Conservation (phyloP, 2,797 vertebrate genomes). For the Silurus lanzhouensis region DNA sequence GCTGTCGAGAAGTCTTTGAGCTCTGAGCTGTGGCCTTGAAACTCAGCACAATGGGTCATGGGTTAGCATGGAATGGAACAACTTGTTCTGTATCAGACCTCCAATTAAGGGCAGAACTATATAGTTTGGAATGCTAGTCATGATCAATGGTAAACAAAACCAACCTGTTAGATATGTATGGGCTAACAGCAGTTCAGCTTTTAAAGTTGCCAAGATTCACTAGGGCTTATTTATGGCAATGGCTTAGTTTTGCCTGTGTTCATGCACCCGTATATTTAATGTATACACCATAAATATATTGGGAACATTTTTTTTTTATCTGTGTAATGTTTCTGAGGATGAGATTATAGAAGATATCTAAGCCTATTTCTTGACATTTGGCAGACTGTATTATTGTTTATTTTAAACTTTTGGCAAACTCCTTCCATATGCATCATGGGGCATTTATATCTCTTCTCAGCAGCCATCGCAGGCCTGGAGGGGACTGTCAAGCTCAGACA, state of each 20-base stretch:
- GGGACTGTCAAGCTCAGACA: slow-evolving; percentile 38
- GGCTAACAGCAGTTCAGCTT: background rate
- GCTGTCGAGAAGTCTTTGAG: background rate
- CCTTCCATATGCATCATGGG: slow-evolving; percentile 5
- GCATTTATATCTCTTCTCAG: slow-evolving; percentile 31
- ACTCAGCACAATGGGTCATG: slow-evolving; percentile 17
- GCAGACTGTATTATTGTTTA: too few species aligned
- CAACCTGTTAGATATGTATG: background rate
- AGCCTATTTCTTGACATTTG: background rate
- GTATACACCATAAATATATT: background rate
- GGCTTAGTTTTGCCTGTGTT: slow-evolving; percentile 10
- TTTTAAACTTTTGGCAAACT: background rate
- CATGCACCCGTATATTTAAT: slow-evolving; percentile 9
- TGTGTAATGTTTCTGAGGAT: background rate
- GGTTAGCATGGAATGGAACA: slow-evolving; percentile 33
- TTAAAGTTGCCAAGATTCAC: slow-evolving; percentile 12
- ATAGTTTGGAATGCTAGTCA: background rate
- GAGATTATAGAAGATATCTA: background rate
- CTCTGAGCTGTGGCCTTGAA: slow-evolving; percentile 26
- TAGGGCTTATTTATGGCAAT: slow-evolving; percentile 17
- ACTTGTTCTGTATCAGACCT: background rate
- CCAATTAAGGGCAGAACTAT: slow-evolving; percentile 30
- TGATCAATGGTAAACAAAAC: slow-evolving; percentile 7
- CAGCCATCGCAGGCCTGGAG: slow-evolving; percentile 15
- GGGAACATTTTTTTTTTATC: background rate